Conservation (phyloP, 2,888 invertebrate species). For the Anoncus sp. region DNA sequence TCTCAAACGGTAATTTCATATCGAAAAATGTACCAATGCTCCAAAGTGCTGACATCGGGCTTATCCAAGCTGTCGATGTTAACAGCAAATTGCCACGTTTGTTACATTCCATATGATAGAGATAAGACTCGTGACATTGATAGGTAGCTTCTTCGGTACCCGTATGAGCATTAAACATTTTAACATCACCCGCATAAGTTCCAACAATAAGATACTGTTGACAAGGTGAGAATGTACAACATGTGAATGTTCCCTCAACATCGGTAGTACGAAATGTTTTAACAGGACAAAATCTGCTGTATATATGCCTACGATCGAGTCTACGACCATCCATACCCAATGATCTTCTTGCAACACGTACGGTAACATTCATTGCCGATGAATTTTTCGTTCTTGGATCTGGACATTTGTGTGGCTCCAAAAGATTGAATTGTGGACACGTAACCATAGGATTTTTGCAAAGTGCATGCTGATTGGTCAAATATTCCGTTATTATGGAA, state of each 20-base stretch:
- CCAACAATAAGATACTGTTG: constrained; percentile 92
- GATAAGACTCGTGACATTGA: constrained; percentile 94
- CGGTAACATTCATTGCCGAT: constrained; percentile 89
- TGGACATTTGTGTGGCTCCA: constrained; percentile 98
- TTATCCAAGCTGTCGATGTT: constrained; percentile 94
- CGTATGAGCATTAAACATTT: constrained; percentile 93
- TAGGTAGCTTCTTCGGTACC: constrained; percentile 92
- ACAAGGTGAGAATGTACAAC: constrained; percentile 87
- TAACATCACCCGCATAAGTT: constrained; percentile 95
- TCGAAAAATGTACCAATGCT: constrained; percentile 84
- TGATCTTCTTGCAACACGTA: constrained; percentile 80
- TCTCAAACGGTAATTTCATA: constrained; percentile 86
- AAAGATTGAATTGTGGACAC: constrained; percentile 98
- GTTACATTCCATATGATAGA: constrained; percentile 90
- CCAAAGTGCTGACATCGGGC: constrained; percentile 93
- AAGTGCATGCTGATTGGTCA: constrained; percentile 98
- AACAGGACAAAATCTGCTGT: constrained; percentile 92
- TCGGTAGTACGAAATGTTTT: constrained; percentile 89
- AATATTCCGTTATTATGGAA: constrained; percentile 97
- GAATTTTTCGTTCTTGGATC: constrained; percentile 90
- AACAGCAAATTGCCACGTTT: constrained; percentile 91
- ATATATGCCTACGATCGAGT: constrained; percentile 92
- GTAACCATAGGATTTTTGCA: constrained; percentile 99
- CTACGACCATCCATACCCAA: constrained; percentile 86
- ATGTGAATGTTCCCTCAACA: constrained; percentile 90